Conservation (phyloP, 2,888 invertebrate genomes). For the Sinhomidia bicolor region DNA sequence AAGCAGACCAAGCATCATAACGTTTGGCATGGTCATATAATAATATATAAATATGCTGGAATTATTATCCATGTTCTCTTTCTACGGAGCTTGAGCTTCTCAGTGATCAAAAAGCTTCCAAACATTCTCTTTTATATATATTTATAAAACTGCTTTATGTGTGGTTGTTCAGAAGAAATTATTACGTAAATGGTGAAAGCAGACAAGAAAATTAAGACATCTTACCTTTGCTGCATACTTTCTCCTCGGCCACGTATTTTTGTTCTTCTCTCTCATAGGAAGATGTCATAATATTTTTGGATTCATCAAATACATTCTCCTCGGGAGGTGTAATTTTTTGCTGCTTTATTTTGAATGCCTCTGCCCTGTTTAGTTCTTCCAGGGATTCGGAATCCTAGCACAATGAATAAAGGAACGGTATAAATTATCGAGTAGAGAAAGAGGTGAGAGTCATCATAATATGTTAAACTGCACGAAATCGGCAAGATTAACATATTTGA, state of each 20-base stretch:
- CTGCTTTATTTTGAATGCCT: conserved; percentile 75
- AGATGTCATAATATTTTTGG: conserved; percentile 78
- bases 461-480: no score
- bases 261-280: conserved; percentile 80
- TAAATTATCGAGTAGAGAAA: background rate
- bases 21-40: conserved; percentile 55
- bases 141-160: conserved; percentile 57
- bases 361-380: conserved; percentile 82
- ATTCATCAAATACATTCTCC: conserved; percentile 75
- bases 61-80: conserved; percentile 23
- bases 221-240: conserved; percentile 79
- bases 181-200: conserved; percentile 35
- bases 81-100: conserved; percentile 76
- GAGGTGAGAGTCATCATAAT: no score
- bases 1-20: conserved; percentile 64
- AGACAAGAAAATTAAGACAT: background rate
- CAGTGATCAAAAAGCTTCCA: conserved; percentile 73
- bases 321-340: conserved; percentile 73
- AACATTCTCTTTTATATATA: conserved; percentile 63
- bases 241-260: conserved; percentile 80
- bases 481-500: background rate
- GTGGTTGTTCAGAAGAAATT: conserved; percentile 58
- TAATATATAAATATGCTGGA: conserved; percentile 34
- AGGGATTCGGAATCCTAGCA: conserved; percentile 83
- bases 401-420: background rate